Base-by-base conservation (phyloP, 2,797 vertebrate species). In the Macropodus opercularis region DNA sequence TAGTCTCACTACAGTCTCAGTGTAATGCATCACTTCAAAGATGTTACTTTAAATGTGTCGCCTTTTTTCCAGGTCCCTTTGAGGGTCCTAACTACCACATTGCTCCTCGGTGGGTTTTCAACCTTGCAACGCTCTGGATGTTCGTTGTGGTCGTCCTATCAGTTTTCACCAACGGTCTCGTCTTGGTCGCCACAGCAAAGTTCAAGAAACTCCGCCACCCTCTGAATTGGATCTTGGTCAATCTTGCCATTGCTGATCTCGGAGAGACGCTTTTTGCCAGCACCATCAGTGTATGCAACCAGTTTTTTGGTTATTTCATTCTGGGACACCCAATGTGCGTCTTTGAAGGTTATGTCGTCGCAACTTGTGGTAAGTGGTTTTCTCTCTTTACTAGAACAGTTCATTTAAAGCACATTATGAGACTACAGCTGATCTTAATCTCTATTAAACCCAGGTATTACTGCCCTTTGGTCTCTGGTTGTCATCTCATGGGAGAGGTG, bases 141-240 rank as follows among this genome's bases (percentile, higher is more conserved):
- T 26, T 92, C 35, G n/a, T 95, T 0, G 94, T 96, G 83, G 94
- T 96, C 10, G 0, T 81, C 0, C 73, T 85, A 2, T 97, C 95
- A 0, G 21, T 90, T 61, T 95, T 96, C 80, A 96, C 95, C 57
- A 96, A 96, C 0, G 94, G 95, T 68, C 89, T 96, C 0, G 94
- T 96, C 59, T 78, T 96, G 54, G 93, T 92, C 75, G 94, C 95
- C 78, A 97, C 95, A 43, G 89, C 87, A 63, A 95, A 92, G 76
- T 96, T 95, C 83, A 95, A 94, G 90, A 96, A 95, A 84, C 91
- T 97, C 31, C 93, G 93, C 18, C 95, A 96, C 73, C 95, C 96
- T 31, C 90, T 97, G 18, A 97, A 97, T 88, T 96, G 96, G 95
- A 96, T 96, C 81, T 87, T 96, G 87, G 95, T 97, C 49, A 97